Evolutionary conservation across 2,113 vertebrate species (phyloP).

Genomic region (Zosterops lateralis): DNA sequence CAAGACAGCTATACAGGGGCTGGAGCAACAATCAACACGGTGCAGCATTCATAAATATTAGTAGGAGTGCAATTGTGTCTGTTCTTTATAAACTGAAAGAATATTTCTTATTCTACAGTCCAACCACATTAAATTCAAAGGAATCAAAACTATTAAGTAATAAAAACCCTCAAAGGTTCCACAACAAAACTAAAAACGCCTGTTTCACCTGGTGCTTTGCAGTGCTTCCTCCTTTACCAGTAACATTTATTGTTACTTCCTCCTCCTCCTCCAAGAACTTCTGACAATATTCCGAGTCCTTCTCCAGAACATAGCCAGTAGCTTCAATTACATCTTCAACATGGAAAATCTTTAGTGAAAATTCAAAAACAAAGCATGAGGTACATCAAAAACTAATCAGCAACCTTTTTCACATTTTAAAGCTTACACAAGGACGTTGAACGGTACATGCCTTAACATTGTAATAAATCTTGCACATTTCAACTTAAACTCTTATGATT

Average conservation of each 20-base stretch:
- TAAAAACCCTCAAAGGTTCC: neutral
- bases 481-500: neutral
- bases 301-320: conserved; percentile 90
- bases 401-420: neutral
- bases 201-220: conserved; percentile 79
- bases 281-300: conserved; percentile 94
- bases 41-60: neutral
- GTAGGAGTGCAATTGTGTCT: neutral
- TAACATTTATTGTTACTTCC: conserved; percentile 84
- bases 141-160: neutral
- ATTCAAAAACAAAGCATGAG: neutral
- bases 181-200: neutral
- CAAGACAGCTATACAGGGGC: neutral
- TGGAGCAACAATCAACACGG: neutral
- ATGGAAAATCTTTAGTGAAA: conserved; percentile 83
- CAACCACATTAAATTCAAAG: neutral
- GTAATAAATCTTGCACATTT: neutral
- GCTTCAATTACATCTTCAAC: conserved; percentile 95
- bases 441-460: neutral
- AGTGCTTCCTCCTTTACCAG: conserved; percentile 84
- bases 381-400: neutral
- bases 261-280: conserved; percentile 94
- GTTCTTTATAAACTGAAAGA: neutral
- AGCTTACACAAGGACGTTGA: neutral
- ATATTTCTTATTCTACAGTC: neutral